Evolutionary conservation across 2,113 vertebrate species (phyloP), one percentile per base, ranked within the genome.

Genomic region (Delphinapterus leucas): DNA sequence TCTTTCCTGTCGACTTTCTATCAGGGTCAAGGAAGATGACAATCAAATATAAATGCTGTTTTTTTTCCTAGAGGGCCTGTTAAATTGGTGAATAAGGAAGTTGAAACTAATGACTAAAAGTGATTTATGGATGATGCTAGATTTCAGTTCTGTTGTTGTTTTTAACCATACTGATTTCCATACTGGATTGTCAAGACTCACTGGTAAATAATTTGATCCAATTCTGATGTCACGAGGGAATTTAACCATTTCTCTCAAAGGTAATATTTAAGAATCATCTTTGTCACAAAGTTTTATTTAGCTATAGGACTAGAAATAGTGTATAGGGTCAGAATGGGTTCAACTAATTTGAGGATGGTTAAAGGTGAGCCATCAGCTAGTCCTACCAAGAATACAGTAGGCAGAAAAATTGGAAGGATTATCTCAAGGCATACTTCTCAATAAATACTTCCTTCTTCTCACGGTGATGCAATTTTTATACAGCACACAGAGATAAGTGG

Each of bases 371-470:
- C 70, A 95, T n/a, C 11, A 33, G 31, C 21, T 14, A 26, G 53
- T 31, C 13, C 13, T 8, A 41, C 2, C 5, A 61, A 44, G 67
- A 80, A 81, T 5, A 71, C 1, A 61, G 21, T 20, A 20, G 61
- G 23, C 67, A 67, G 38, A 73, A 38, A 67, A 53, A 3, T 31
- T 0, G 0, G 26, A 5, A 3, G 10, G 12, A 25, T 11, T 21
- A 33, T n/a, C 4, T 61, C 67, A n/a, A n/a, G 12, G 55, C 31
- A 9, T 13, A 33, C 4, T 20, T 90, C 53, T 71, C 60, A 84
- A 61, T 26, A 58, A 60, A 80, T 55, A 71, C 38, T 88, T 83
- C 55, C 61, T 93, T 58, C 76, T 86, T 67, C 68, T 91, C 53
- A 65, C 55, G 1, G 9, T 49, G 63, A 84, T 41, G 6, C 1